Evolutionary conservation across 2,888 invertebrate genomes (phyloP), one percentile per base, ranked within the genome.

Genomic region (Ormyrus labotus): DNA sequence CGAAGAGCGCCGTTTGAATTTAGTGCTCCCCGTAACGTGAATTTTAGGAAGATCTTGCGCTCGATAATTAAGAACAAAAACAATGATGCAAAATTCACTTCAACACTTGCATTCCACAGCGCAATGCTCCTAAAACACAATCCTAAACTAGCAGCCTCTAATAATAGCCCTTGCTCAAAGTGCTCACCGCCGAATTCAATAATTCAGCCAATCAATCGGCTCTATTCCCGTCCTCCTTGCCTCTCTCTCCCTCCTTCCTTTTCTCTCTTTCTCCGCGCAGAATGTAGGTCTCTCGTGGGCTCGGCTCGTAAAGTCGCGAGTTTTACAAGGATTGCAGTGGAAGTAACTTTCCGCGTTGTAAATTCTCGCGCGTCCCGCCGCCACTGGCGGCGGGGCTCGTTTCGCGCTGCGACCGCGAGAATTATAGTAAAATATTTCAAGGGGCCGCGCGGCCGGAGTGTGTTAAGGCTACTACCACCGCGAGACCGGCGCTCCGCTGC

Each of bases 271-370:
- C 8, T 50, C 50, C 11, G 6, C 55, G 7, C 50, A 8, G 77
- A 85, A 85, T 84, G 83, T 84, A 78, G 82, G 84, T 84, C 83
- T 83, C 83, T 58, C 19, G 78, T 82, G 81, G 81, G 82, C 84
- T 76, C 75, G 80, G 80, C 83, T 84, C 84, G 82, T 85, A 85
- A 85, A 85, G 83, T 84, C 82, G 82, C 82, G 63, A 78, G 83
- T 85, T 85, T 85, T 85, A 85, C 83, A 83, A 77, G 83, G 80
- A 67, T 70, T 78, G 82, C 75, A 76, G 81, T 73, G 64, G 77
- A 71, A 81, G 80, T 82, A 85, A 84, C 84, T 85, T 85, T 85
- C 81, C 81, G 83, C 81, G 83, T 77, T 81, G 84, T 85, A 85
- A 85, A 85, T 85, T 85, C 19, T 84, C 74, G 77, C 76, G 80